Evolutionary conservation across 2,888 invertebrate species (phyloP).

Genomic region (Spodoptera picta): DNA sequence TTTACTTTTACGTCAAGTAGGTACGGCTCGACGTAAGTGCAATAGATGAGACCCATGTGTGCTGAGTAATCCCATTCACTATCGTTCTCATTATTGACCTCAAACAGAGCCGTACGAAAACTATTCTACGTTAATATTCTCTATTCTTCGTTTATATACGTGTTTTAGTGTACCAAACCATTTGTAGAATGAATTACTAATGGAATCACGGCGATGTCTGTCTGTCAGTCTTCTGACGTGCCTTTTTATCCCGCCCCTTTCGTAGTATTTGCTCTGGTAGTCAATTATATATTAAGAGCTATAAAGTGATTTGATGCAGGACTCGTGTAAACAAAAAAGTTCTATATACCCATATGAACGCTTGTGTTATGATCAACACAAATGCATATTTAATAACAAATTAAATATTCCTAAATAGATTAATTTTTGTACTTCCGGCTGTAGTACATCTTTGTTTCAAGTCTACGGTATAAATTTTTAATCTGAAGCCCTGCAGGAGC

Average conservation of each 20-base stretch:
- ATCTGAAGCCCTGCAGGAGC: slow-evolving; percentile 59
- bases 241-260: slow-evolving; percentile 24
- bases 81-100: slow-evolving; percentile 34
- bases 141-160: slow-evolving; percentile 1
- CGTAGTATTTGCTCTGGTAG: slow-evolving; percentile 6
- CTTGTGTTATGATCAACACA: too few species aligned
- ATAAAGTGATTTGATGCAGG: not conserved
- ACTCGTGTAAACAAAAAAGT: too few species aligned
- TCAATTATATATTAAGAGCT: not conserved
- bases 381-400: too few species aligned
- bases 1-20: slow-evolving; percentile 44
- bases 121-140: slow-evolving; percentile 8
- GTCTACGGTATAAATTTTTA: slow-evolving; percentile 59
- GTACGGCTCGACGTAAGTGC: slow-evolving; percentile 18
- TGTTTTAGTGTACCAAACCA: slow-evolving; percentile 27
- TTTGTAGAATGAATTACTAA: slow-evolving; percentile 42
- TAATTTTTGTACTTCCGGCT: slow-evolving; percentile 39
- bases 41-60: slow-evolving; percentile 34
- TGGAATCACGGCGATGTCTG: slow-evolving; percentile 39
- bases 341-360: too few species aligned
- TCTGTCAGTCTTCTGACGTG: slow-evolving; percentile 28
- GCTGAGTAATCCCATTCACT: slow-evolving; percentile 33
- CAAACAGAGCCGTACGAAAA: slow-evolving; percentile 20
- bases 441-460: slow-evolving; percentile 43
- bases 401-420: slow-evolving; percentile 2